Base-by-base conservation (phyloP, 2,113 vertebrate species). In the Macrotis lagotis region DNA sequence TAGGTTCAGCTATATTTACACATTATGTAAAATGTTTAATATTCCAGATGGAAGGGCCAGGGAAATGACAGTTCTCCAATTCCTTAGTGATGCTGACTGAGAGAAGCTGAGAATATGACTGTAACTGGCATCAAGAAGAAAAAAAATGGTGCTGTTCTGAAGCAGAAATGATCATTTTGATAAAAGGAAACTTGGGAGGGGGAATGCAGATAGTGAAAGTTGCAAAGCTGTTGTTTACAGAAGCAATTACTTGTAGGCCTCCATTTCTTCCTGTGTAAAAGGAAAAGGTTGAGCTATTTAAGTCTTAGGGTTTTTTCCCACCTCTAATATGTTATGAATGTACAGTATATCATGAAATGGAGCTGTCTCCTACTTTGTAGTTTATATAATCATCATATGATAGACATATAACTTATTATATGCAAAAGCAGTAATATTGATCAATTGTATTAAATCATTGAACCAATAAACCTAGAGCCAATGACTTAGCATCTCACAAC, bases 41-140 rank as follows among this genome's bases (percentile, higher is more conserved):
- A 93, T 90, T 95, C 93, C 95, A 97, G 95, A 94, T 95, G 93
- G 92, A 95, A 93, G 50, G 47, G 37, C 49, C 51, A 49, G 28
- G 89, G 50, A 90, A 93, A 55, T 51, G 55, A 66, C 89, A 89
- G 0, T 50, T 59, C 47, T 92, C 55, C 91, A 22, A 11, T 90
- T 95, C 96, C 50, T 50, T 37, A 26, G 88, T 49, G 51, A 95
- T 90, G 52, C 49, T 49, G 2, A 10, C 49, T 22, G 8, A 66
- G 90, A 74, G 47, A 66, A 66, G 26, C 51, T 93, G 92, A 26
- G 92, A 95, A 96, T 92, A 96, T 96, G 90, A 50, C 22, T 44
- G 0, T 8, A 51, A 28, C 37, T 3, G 50, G 90, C 51, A 5
- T 25, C 10, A 47, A 90, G 52, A 93, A 92, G 55, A 22, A 83